Conservation (phyloP, 2,797 vertebrate species). For the Danio kyathit region DNA sequence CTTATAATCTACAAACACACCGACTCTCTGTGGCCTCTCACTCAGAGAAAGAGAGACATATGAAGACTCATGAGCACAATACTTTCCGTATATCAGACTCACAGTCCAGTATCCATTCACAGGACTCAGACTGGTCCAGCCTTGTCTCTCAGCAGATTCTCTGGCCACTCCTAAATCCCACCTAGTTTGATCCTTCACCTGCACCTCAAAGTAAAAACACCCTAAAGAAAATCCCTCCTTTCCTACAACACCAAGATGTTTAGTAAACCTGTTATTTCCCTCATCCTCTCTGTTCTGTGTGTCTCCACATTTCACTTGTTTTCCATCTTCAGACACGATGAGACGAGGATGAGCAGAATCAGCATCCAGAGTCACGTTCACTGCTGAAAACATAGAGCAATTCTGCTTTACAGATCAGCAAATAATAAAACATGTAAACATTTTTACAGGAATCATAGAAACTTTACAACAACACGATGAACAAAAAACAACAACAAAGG, state of each 20-base stretch:
- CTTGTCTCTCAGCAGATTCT: neutral
- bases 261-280: neutral
- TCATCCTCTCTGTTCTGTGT: neutral
- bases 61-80: neutral
- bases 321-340: conserved; percentile 7
- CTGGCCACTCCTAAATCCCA: conserved; percentile 18
- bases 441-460: neutral
- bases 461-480: no score
- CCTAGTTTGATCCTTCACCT: neutral
- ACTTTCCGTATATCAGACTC: neutral
- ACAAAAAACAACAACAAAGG: no score
- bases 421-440: neutral
- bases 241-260: neutral
- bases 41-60: neutral
- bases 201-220: conserved; percentile 1
- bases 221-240: neutral
- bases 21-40: conserved; percentile 16
- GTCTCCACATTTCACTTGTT: conserved; percentile 30
- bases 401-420: neutral
- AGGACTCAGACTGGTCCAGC: fast-evolving
- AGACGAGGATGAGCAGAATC: conserved; percentile 10
- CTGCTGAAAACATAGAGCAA: conserved; percentile 40
- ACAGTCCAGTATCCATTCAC: conserved; percentile 34
- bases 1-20: conserved; percentile 52
- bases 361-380: conserved; percentile 60